A percentile compares a stretch with the other conserved stretches of the same genome.
Conservation (phyloP, 64 coral and sea anemone genomes). For the Actinia tenebrosa region DNA sequence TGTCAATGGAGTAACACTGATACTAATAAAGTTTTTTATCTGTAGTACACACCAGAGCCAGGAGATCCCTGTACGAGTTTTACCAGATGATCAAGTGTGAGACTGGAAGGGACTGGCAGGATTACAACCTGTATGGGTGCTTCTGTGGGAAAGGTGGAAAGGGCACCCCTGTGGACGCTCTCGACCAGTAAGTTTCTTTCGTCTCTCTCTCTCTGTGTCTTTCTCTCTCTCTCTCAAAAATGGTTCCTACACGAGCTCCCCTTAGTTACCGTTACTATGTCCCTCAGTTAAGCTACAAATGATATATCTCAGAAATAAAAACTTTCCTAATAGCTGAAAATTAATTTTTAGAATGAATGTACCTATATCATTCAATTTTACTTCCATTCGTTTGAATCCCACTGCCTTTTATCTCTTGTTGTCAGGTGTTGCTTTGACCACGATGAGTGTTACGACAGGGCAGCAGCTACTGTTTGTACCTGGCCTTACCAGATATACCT, state of each 20-base stretch:
- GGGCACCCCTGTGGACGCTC: conserved; percentile 24
- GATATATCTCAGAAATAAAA: too few relatives aligned
- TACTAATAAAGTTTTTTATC: background rate
- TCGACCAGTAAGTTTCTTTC: conserved; percentile 21
- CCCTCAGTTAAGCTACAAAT: too few relatives aligned
- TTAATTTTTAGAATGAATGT: too few relatives aligned
- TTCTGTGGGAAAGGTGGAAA: conserved; percentile 34
- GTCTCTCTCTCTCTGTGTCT: background rate
- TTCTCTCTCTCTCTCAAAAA: too few relatives aligned
- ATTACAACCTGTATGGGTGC: conserved; percentile 45
- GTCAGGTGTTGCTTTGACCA: conserved; percentile 40
- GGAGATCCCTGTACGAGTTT: conserved; percentile 18
- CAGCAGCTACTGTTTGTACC: background rate
- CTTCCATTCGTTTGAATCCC: background rate
- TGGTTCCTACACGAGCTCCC: too few relatives aligned
- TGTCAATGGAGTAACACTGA: too few relatives aligned
- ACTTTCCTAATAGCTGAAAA: too few relatives aligned
- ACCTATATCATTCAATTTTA: background rate
- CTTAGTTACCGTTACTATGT: too few relatives aligned
- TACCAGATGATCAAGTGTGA: conserved; percentile 2
- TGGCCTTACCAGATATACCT: background rate
- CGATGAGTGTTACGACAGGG: conserved; percentile 19
- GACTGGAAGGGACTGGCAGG: background rate
- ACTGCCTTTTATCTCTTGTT: background rate
- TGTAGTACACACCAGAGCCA: background rate